Evolutionary conservation across 2,888 invertebrate genomes (phyloP).

Genomic region (Glaucopsyche alexis): DNA sequence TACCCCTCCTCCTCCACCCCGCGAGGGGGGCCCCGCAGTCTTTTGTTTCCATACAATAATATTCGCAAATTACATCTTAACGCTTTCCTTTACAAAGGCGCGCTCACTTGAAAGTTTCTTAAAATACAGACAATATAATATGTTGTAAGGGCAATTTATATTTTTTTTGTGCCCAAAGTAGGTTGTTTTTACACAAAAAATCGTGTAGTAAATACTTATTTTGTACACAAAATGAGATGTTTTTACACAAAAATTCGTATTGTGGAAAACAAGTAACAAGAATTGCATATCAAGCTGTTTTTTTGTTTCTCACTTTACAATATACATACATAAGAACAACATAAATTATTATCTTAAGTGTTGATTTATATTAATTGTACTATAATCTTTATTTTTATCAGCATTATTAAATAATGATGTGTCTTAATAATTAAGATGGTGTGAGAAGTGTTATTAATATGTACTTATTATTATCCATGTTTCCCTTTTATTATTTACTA

Average conservation of each 20-base stretch:
- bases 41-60: constrained; percentile 60
- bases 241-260: constrained; percentile 5
- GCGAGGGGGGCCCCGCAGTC: constrained; percentile 37
- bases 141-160: not conserved
- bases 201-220: not conserved
- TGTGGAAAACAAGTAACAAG: not conserved
- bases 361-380: constrained; percentile 9
- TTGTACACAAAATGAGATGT: not conserved
- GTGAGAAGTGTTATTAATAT: not conserved
- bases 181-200: not conserved
- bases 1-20: too few species aligned
- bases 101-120: constrained; percentile 5
- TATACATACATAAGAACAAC: not conserved
- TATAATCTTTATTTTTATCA: not conserved
- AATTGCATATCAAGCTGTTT: not conserved
- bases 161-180: not conserved
- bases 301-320: too few species aligned
- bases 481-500: not conserved
- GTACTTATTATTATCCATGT: not conserved
- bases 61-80: constrained; percentile 55
- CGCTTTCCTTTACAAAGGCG: constrained; percentile 35
- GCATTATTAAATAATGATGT: not conserved
- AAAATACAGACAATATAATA: not conserved
- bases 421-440: not conserved
- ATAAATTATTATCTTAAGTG: not conserved